Base-by-base conservation (phyloP, 1,140 invertebrate species). In the Neodiprion pinetum region DNA sequence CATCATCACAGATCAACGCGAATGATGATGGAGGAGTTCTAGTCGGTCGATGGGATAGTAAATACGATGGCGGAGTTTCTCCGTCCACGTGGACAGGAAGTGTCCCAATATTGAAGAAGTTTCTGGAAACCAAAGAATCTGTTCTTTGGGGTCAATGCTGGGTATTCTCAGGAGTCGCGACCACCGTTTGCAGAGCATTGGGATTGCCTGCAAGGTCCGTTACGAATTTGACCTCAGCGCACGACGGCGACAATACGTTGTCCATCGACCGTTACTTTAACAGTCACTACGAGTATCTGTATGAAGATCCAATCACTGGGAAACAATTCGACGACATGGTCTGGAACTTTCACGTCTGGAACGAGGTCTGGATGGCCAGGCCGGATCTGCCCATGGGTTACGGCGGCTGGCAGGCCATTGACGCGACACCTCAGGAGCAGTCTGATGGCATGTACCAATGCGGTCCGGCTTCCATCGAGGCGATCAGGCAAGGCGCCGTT, bases 331-430 rank as follows among this genome's bases (percentile, higher is more conserved):
- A 87, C 74, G 91, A 92, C 80, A 91, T 90, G 9, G 91, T 90
- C 79, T 93, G 93, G 95, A 95, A 95, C 86, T 96, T 95, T 89
- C 95, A 96, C 83, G 93, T 94, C 0, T 96, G 95, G 95, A 95
- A 95, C 81, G 95, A 96, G 75, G 93, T 94, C 69, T 96, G 94
- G 95, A 94, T 95, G 92, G 88, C 90, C 49, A 84, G 95, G 73
- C 92, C 93, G 9, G 95, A 96, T 84, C 86, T 96, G 28, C 93
- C 94, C 11, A 86, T 78, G 81, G 93, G 93, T 21, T 94, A 94
- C 82, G 93, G 93, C 50, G 95, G 95, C 7, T 95, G 94, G 94
- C 94, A 95, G 84, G 92, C 92, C 9, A 92, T 95, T 78, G 95
- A 96, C 82, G 89, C 93, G 1, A 95, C 94, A 11, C 94, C 94